phyloP scores from a whole-genome alignment of 2,113 vertebrate genomes.

The Ctenodactylus gundi region DNA sequence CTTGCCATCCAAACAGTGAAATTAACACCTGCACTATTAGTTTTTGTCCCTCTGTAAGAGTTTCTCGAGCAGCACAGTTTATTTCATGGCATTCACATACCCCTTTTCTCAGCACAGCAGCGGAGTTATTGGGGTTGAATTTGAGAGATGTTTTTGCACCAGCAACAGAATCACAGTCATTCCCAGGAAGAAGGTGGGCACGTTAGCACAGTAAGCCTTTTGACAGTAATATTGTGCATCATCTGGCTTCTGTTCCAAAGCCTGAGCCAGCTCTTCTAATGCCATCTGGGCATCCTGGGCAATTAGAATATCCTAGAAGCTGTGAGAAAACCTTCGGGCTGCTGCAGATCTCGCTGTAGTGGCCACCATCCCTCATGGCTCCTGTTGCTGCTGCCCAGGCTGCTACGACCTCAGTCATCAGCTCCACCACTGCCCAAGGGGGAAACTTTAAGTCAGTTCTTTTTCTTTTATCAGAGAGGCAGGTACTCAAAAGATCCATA shows the following conservation, averaged over 20 bases:
- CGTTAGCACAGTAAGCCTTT: slow-evolving; percentile 95
- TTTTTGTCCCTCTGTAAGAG: slow-evolving; percentile 90
- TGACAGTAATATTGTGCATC: slow-evolving; percentile 94
- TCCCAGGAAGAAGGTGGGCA: slow-evolving; percentile 93
- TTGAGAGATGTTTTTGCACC: slow-evolving; percentile 93
- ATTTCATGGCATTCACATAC: slow-evolving; percentile 95
- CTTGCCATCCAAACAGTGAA: too few relatives aligned
- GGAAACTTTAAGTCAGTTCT: too few relatives aligned
- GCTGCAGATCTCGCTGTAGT: too few relatives aligned
- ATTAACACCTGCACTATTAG: too few relatives aligned
- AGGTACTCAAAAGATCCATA: not conserved
- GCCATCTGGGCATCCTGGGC: too few relatives aligned
- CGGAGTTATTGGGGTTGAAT: slow-evolving; percentile 89
- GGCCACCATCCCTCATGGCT: too few relatives aligned
- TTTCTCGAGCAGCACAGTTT: slow-evolving; percentile 88
- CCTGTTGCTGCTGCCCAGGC: too few relatives aligned
- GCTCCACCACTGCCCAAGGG: too few relatives aligned
- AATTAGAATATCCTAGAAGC: too few relatives aligned
- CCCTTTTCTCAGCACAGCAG: slow-evolving; percentile 93
- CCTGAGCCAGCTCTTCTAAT: slow-evolving; percentile 88
- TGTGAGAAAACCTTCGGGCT: too few relatives aligned
- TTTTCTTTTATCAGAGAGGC: not conserved
- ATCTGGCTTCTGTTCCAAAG: slow-evolving; percentile 88
- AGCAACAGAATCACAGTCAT: slow-evolving; percentile 91
- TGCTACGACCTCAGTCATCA: too few relatives aligned